phyloP scores from a whole-genome alignment of 2,797 vertebrate species.

The Euphonia xanthogaster region DNA sequence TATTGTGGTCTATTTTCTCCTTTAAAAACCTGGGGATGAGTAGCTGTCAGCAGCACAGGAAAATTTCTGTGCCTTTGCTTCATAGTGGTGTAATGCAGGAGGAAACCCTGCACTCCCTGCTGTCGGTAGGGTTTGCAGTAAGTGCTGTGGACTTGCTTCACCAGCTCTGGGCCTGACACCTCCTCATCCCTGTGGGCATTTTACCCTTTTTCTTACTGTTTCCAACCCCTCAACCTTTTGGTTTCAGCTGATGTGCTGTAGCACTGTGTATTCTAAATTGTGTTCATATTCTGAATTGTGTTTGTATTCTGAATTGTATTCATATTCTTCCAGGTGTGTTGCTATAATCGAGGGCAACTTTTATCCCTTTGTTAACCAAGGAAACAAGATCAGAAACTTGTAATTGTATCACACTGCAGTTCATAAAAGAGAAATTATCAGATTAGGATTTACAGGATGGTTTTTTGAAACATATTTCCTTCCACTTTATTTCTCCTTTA shows the following conservation, averaged over 20 bases:
- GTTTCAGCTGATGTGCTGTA: background rate
- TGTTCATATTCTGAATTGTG: background rate
- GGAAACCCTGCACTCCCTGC: background rate
- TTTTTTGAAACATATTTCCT: background rate
- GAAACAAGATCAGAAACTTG: background rate
- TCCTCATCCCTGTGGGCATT: background rate
- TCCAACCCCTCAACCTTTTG: background rate
- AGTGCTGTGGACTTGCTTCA: background rate
- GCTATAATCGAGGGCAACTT: fast-evolving
- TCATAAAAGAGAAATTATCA: background rate
- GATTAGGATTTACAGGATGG: background rate
- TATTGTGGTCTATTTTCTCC: background rate
- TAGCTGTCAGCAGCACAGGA: background rate
- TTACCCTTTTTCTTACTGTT: background rate
- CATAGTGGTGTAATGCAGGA: background rate
- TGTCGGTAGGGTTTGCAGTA: background rate
- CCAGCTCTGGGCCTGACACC: background rate
- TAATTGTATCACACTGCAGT: background rate
- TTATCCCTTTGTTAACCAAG: background rate
- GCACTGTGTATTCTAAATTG: background rate
- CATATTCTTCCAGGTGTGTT: background rate
- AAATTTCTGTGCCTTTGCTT: background rate
- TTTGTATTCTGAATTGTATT: too few relatives aligned
- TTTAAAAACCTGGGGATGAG: background rate
- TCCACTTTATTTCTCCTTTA: background rate